Conservation (phyloP, 2,113 vertebrate genomes). For the Epinephelus lanceolatus region DNA sequence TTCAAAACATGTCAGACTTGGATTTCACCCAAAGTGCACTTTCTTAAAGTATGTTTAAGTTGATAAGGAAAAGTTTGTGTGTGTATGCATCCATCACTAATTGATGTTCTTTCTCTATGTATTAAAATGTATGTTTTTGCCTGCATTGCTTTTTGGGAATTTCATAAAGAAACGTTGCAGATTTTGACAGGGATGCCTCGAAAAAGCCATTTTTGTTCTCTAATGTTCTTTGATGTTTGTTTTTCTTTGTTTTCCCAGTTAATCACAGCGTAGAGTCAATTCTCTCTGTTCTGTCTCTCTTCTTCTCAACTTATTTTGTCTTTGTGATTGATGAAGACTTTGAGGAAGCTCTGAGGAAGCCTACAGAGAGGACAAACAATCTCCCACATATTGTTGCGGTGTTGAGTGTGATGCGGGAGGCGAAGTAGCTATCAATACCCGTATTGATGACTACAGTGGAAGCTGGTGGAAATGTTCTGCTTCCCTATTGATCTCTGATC, state of each 20-base stretch:
- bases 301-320: slow-evolving; percentile 35
- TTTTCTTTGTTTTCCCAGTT: slow-evolving; percentile 44
- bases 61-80: slow-evolving; percentile 8
- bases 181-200: slow-evolving; percentile 12
- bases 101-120: neutral
- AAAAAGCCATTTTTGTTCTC: slow-evolving; percentile 15
- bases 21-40: neutral
- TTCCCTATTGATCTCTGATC: slow-evolving; percentile 76
- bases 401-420: slow-evolving; percentile 57
- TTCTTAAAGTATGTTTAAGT: neutral
- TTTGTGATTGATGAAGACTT: slow-evolving; percentile 63
- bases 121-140: neutral
- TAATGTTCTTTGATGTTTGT: slow-evolving; percentile 52
- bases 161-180: slow-evolving; percentile 17
- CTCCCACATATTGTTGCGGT: slow-evolving; percentile 59
- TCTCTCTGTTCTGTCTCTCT: slow-evolving; percentile 13
- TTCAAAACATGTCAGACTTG: slow-evolving; percentile 19
- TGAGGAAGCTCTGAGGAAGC: slow-evolving; percentile 34
- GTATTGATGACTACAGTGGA: slow-evolving; percentile 72
- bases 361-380: slow-evolving; percentile 51
- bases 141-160: slow-evolving; percentile 27
- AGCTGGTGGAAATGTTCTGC: slow-evolving; percentile 74
- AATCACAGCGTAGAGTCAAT: slow-evolving; percentile 49
- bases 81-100: slow-evolving; percentile 2
- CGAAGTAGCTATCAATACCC: slow-evolving; percentile 64